phyloP scores from a whole-genome alignment of 2,888 invertebrate species.

The Leucophora obtusa region DNA sequence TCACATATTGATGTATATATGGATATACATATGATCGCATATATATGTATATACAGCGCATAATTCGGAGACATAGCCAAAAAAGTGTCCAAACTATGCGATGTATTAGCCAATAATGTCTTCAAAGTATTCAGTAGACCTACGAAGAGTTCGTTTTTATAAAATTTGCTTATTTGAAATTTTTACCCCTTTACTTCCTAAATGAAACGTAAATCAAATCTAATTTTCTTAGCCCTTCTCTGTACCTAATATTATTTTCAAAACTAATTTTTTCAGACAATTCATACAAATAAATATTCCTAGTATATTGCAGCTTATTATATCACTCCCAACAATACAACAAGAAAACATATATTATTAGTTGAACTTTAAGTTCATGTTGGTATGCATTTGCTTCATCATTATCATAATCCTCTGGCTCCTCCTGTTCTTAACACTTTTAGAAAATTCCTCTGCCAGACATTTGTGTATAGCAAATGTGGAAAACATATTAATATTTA shows the following conservation, averaged over 20 bases:
- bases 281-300: neutral
- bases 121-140: too few species aligned
- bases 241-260: neutral
- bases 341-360: constrained; percentile 30
- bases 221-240: too few species aligned
- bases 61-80: too few species aligned
- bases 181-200: too few species aligned
- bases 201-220: too few species aligned
- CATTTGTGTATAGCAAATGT: neutral
- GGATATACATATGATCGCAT: too few species aligned
- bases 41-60: too few species aligned
- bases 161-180: too few species aligned
- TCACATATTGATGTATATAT: too few species aligned
- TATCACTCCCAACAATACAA: neutral
- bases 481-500: neutral
- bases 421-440: constrained; percentile 2
- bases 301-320: neutral
- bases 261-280: neutral
- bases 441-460: neutral
- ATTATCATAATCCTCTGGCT: neutral
- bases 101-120: too few species aligned
- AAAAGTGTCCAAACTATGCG: too few species aligned
- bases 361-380: constrained; percentile 56
- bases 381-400: constrained; percentile 37
- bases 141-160: too few species aligned